A percentile compares a stretch with the other conserved stretches of the same genome.
Conservation (phyloP, 1,140 invertebrate genomes). For the Drosophila pruinosa region DNA sequence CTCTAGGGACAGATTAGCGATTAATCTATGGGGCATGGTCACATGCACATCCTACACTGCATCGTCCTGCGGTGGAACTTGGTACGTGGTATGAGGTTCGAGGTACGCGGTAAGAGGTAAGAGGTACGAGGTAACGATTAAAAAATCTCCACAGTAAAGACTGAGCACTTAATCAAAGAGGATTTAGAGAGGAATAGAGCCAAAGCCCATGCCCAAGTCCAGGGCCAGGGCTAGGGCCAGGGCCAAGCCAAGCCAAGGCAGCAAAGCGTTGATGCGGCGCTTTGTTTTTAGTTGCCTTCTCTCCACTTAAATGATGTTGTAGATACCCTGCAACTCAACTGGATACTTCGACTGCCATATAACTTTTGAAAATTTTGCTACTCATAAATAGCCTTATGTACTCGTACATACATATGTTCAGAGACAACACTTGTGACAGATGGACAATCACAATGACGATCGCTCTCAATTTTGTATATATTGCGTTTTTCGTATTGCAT, state of each 20-base stretch:
- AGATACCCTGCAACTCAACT: constrained; percentile 25
- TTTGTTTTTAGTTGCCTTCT: constrained; percentile 62
- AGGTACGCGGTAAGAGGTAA: background rate
- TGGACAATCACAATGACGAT: too few relatives aligned
- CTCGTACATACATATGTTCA: too few relatives aligned
- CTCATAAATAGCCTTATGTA: too few relatives aligned
- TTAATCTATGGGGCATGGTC: constrained; percentile 81
- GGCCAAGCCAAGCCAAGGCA: constrained; percentile 24
- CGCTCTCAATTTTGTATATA: too few relatives aligned
- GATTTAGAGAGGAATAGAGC: constrained; percentile 73
- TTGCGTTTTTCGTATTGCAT: too few relatives aligned
- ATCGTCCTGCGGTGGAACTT: background rate
- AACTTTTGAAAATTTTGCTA: background rate
- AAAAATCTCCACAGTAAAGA: constrained; percentile 80
- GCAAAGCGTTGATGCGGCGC: constrained; percentile 71
- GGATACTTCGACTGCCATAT: background rate
- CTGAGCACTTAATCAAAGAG: constrained; percentile 80
- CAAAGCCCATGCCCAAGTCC: constrained; percentile 20
- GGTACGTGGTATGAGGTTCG: background rate
- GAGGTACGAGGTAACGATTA: constrained; percentile 70
- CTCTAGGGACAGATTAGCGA: constrained; percentile 82
- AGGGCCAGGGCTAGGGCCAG: background rate
- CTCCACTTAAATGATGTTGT: constrained; percentile 4
- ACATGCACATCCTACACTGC: constrained; percentile 51
- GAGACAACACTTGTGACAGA: too few relatives aligned